Evolutionary conservation across 2,888 invertebrate genomes (phyloP).

Genomic region (Syritta pipiens): DNA sequence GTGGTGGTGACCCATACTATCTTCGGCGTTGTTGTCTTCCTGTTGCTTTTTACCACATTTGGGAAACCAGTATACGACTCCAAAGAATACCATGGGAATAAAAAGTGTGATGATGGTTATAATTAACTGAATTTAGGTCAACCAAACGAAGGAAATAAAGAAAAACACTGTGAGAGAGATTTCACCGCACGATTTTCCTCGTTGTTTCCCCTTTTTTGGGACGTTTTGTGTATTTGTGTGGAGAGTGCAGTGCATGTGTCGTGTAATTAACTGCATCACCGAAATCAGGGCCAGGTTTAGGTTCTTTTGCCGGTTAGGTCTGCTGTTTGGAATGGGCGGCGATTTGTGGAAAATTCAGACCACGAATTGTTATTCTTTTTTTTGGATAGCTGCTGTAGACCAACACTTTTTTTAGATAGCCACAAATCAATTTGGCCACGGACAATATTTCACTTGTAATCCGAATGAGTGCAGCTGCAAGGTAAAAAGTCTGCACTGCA

Average conservation of each 20-base stretch:
- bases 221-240: not conserved
- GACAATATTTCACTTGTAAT: too few species aligned
- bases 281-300: too few species aligned
- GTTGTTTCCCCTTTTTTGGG: constrained; percentile 2
- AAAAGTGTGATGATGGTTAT: constrained; percentile 52
- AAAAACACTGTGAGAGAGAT: constrained; percentile 52
- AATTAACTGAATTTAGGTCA: constrained; percentile 65
- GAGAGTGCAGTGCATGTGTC: not conserved
- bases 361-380: too few species aligned
- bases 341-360: too few species aligned
- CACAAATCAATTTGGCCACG: too few species aligned
- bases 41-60: constrained; percentile 45
- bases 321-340: too few species aligned
- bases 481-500: too few species aligned
- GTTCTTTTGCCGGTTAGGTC: too few species aligned
- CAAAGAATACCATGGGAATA: constrained; percentile 34
- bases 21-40: constrained; percentile 23
- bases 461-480: too few species aligned
- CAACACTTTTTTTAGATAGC: too few species aligned
- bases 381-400: too few species aligned
- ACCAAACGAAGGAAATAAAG: constrained; percentile 21
- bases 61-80: constrained; percentile 41
- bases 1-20: constrained; percentile 43
- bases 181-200: constrained; percentile 48
- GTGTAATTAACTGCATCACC: constrained; percentile 25